Base-by-base conservation (phyloP, 2,888 invertebrate genomes). In the Phortica magna region DNA sequence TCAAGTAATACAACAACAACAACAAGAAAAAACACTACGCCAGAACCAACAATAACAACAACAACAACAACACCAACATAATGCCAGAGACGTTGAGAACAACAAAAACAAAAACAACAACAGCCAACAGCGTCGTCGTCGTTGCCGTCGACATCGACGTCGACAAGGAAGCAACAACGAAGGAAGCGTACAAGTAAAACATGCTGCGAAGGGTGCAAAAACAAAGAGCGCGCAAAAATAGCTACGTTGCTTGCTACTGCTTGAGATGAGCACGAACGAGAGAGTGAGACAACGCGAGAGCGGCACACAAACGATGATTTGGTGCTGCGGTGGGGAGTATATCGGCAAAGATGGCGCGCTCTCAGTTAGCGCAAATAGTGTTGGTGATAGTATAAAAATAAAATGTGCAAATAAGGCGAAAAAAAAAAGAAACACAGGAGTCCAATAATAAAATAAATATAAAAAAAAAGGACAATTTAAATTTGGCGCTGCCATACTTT, bases 1-100 rank as follows among this genome's bases (percentile, higher is more conserved):
- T 81, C 83, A 85, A 85, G 81, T 81, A 67, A 75, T 59, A 61
- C 74, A 78, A 31, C 72, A 59, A 83, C 80, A 84, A 80, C 84
- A 83, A 83, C 81, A 78, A 76, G n/a, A 71, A 59, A n/a, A 65
- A 67, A 43, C 43, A 43, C 7, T 70, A 70, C 76, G 75, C 61
- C 80, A 61, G 42, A 75, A 64, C 65, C 64, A 67, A 76, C 73
- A 43, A 73, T 76, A 67, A 61, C 79, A 75, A 19, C 75, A 77
- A 73, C 78, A 77, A 76, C 80, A 77, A 76, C 55, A 78, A 73
- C 64, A 65, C 68, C 75, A 43, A 31, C 53, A 19, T 31, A 31
- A 19, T 7, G 43, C 71, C 74, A 57, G 77, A 79, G 73, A 71
- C 61, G 42, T 31, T 14, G 14, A 74, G 83, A 80, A 78, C 77